phyloP scores from a whole-genome alignment of 2,113 vertebrate genomes.

The Natator depressus region DNA sequence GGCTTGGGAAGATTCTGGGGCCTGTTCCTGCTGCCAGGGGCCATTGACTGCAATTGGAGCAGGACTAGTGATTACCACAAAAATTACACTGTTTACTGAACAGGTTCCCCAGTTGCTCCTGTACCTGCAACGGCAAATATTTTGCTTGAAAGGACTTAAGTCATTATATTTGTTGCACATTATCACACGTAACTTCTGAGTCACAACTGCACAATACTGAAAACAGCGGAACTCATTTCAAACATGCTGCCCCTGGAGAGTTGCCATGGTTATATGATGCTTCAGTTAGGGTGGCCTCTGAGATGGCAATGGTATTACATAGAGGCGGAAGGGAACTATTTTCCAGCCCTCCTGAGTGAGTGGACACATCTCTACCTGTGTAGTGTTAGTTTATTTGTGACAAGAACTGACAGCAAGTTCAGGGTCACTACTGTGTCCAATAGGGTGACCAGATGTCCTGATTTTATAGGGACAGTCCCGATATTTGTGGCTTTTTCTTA shows the following conservation, averaged over 20 bases:
- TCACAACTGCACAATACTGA: neutral
- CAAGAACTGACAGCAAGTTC: neutral
- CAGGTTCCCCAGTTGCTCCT: neutral
- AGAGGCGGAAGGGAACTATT: neutral
- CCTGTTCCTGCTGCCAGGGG: neutral
- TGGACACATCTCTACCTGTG: neutral
- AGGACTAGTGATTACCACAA: neutral
- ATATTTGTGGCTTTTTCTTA: too few species aligned
- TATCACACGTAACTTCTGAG: neutral
- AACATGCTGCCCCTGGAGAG: neutral
- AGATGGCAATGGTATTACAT: neutral
- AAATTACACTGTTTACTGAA: neutral
- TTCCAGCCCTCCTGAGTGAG: neutral
- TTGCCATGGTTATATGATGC: neutral
- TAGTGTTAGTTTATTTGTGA: neutral
- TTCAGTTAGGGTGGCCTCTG: neutral
- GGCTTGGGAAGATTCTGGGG: neutral
- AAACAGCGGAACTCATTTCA: neutral
- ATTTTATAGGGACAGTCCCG: too few species aligned
- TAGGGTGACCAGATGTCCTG: neutral
- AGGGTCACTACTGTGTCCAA: neutral
- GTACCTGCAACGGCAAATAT: neutral
- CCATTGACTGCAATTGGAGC: neutral
- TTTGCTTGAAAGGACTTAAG: slow-evolving; percentile 11
- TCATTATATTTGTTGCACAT: neutral